Conservation (phyloP, 2,797 vertebrate genomes). For the Dicrostonyx torquatus region DNA sequence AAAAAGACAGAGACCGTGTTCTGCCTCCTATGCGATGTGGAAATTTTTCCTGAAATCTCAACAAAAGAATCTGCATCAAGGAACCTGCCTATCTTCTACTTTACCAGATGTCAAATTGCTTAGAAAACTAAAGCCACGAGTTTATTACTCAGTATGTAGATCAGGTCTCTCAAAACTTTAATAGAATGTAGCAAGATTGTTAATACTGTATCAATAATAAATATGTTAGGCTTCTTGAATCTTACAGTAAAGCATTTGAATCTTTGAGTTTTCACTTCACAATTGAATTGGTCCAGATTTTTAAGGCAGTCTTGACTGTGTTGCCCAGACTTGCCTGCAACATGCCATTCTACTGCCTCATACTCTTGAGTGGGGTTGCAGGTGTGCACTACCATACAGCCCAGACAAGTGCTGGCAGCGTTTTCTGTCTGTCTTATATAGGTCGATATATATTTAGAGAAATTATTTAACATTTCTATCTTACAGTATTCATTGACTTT, state of each 20-base stretch:
- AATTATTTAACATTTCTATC: not conserved
- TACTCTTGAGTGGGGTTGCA: not conserved
- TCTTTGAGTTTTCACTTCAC: constrained; percentile 41
- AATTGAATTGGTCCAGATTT: not conserved
- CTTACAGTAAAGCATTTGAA: not conserved
- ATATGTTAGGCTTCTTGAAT: not conserved
- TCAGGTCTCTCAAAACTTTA: constrained; percentile 29
- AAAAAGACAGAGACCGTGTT: not conserved
- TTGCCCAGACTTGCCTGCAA: too few species aligned
- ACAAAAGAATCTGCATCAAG: constrained; percentile 7
- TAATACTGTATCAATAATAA: not conserved
- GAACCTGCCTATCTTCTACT: not conserved
- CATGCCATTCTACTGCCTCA: not conserved
- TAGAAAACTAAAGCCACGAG: constrained; percentile 31
- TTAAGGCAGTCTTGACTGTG: not conserved
- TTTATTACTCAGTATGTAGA: constrained; percentile 9
- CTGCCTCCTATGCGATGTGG: not conserved
- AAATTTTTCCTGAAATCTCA: not conserved
- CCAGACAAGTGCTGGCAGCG: not conserved
- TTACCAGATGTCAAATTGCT: constrained; percentile 5
- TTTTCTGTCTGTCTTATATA: not conserved
- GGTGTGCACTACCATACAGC: not conserved
- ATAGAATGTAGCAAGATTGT: constrained; percentile 21
- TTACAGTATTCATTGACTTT: constrained; percentile 4
- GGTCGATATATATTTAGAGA: constrained; percentile 10